phyloP scores from a whole-genome alignment of 2,113 vertebrate genomes.

The Prochilodus magdalenae region DNA sequence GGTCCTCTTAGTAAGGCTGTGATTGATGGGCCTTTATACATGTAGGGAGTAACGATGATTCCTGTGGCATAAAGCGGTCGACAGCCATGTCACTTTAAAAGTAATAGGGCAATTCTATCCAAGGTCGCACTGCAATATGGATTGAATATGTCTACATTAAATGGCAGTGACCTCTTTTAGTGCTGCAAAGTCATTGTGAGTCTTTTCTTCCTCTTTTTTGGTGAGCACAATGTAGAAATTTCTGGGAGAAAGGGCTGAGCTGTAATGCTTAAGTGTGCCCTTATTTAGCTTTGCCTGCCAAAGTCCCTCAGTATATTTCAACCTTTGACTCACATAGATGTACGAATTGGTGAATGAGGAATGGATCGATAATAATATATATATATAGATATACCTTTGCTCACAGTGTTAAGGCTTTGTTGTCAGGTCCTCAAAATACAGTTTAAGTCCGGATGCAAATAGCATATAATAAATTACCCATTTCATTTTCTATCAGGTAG shows the following conservation, averaged over 20 bases:
- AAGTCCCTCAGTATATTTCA: background rate
- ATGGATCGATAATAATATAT: too few relatives aligned
- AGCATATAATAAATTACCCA: too few relatives aligned
- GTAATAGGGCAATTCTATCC: conserved; percentile 14
- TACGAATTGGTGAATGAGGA: too few relatives aligned
- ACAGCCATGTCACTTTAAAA: background rate
- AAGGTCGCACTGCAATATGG: conserved; percentile 19
- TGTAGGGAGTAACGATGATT: background rate
- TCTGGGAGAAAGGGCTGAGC: background rate
- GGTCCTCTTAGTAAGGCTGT: conserved; percentile 1
- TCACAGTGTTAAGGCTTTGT: too few relatives aligned
- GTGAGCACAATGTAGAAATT: background rate
- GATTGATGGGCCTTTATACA: conserved; percentile 17
- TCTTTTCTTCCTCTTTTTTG: background rate
- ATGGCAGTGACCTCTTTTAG: conserved; percentile 24
- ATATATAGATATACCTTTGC: too few relatives aligned
- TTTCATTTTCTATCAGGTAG: too few relatives aligned
- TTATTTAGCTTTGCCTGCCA: background rate
- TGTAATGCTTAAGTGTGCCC: background rate
- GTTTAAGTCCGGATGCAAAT: too few relatives aligned
- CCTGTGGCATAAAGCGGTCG: conserved; percentile 20
- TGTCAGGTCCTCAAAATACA: too few relatives aligned
- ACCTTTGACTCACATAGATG: too few relatives aligned
- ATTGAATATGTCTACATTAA: conserved; percentile 30
- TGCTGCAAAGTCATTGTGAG: conserved; percentile 11